Conservation (phyloP, 2,888 invertebrate genomes). For the Megastigmus dorsalis region DNA sequence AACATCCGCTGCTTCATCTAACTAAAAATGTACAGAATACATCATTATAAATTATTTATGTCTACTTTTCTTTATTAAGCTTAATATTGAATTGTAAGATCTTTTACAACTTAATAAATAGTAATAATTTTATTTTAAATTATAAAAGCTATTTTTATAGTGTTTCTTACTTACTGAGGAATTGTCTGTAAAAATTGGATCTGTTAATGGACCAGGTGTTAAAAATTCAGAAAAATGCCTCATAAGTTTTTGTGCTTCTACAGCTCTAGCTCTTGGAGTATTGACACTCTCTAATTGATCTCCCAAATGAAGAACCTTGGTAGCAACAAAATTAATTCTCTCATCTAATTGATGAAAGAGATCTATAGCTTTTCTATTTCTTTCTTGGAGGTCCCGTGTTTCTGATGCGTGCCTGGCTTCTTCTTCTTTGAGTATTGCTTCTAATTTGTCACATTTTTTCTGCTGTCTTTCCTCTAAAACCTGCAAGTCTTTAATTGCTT, state of each 20-base stretch:
- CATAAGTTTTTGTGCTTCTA: conserved; percentile 95
- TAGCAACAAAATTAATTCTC: conserved; percentile 96
- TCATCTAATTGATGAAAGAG: conserved; percentile 95
- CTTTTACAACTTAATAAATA: no score
- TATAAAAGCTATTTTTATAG: no score
- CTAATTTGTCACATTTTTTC: conserved; percentile 89
- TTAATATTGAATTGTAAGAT: no score
- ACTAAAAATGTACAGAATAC: conserved; percentile 75
- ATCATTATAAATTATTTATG: neutral
- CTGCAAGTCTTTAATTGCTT: conserved; percentile 89
- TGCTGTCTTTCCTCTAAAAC: conserved; percentile 89
- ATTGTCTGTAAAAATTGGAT: conserved; percentile 91
- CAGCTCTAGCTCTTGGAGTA: conserved; percentile 93
- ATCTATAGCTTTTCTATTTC: conserved; percentile 90
- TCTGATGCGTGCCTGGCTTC: conserved; percentile 89
- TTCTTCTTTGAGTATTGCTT: conserved; percentile 88
- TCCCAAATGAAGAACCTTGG: conserved; percentile 97
- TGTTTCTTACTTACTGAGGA: conserved; percentile 78
- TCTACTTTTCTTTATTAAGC: no score
- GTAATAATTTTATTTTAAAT: no score
- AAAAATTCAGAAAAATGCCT: conserved; percentile 95
- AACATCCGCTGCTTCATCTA: conserved; percentile 96
- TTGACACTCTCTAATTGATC: conserved; percentile 98
- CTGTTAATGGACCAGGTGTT: conserved; percentile 87
- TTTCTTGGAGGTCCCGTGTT: conserved; percentile 87